A percentile compares a stretch with the other conserved stretches of the same genome.
phyloP scores from a whole-genome alignment of 2,888 invertebrate species.

The Notodonta ziczac region DNA sequence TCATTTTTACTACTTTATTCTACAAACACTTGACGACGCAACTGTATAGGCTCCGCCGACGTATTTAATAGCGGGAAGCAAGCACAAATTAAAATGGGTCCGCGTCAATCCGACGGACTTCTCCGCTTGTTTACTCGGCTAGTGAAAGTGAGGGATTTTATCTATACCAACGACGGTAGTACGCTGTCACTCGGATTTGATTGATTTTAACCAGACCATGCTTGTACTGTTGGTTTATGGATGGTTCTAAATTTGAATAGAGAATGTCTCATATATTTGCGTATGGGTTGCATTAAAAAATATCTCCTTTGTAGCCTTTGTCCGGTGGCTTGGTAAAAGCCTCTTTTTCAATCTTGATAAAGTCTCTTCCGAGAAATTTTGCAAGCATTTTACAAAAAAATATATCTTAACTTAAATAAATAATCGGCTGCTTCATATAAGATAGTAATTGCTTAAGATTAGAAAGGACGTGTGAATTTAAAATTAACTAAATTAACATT shows the following conservation, averaged over 20 bases:
- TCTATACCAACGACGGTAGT: conserved; percentile 40
- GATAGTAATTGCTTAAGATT: too few relatives aligned
- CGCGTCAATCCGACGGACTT: conserved; percentile 68
- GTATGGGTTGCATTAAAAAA: too few relatives aligned
- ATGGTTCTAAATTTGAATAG: background rate
- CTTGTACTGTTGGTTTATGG: conserved; percentile 1
- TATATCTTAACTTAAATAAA: too few relatives aligned
- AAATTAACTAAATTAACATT: too few relatives aligned
- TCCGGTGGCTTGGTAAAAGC: too few relatives aligned
- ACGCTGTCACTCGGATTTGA: conserved; percentile 39
- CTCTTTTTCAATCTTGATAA: too few relatives aligned
- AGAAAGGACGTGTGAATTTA: too few relatives aligned
- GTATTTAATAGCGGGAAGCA: conserved; percentile 75
- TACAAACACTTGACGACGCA: conserved; percentile 33
- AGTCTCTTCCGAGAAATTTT: too few relatives aligned
- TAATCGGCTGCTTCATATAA: too few relatives aligned
- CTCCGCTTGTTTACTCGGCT: conserved; percentile 58
- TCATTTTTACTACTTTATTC: conserved; percentile 6
- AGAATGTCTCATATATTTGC: background rate
- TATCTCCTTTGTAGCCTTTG: too few relatives aligned
- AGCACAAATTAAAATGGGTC: conserved; percentile 74
- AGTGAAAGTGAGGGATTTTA: conserved; percentile 69
- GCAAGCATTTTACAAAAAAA: too few relatives aligned
- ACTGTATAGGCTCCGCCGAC: conserved; percentile 46
- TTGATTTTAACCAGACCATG: conserved; percentile 32